Percentiles rank a stretch among this genome's conserved stretches.
phyloP scores from a whole-genome alignment of 2,888 invertebrate species.

The Rhaphigaster nebulosa region DNA sequence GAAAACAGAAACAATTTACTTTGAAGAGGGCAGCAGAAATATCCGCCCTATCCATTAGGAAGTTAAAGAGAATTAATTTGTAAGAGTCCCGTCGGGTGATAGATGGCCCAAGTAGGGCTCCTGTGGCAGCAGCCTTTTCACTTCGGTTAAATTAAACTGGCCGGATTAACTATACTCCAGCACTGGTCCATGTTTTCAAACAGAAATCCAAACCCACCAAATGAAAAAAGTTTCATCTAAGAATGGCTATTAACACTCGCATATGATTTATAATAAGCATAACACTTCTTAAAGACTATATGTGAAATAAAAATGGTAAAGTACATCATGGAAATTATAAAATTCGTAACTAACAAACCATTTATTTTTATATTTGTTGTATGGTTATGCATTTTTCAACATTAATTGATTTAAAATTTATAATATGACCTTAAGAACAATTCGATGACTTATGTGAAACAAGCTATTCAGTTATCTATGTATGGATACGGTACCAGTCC shows the following conservation, averaged over 20 bases:
- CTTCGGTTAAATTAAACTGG: conserved; percentile 14
- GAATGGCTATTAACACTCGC: neutral
- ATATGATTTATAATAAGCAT: neutral
- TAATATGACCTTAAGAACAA: too few relatives aligned
- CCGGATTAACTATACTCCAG: neutral
- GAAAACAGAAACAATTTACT: neutral
- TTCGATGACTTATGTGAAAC: too few relatives aligned
- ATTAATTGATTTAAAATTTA: too few relatives aligned
- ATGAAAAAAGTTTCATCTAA: neutral
- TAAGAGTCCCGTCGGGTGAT: neutral
- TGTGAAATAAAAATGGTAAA: too few relatives aligned
- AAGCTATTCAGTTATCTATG: too few relatives aligned
- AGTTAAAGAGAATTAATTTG: conserved; percentile 38
- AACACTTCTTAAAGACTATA: neutral
- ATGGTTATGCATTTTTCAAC: too few relatives aligned
- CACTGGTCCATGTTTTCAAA: neutral
- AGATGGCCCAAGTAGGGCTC: neutral
- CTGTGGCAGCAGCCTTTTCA: neutral
- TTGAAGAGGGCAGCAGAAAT: conserved; percentile 14
- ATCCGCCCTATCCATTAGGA: conserved; percentile 1
- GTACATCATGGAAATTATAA: too few relatives aligned
- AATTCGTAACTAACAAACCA: too few relatives aligned
- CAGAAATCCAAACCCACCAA: neutral
- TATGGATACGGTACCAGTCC: too few relatives aligned
- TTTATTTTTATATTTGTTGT: too few relatives aligned